These are phyloP conservation scores for Erythrolamprus reginae DNA, from an alignment of 2,113 vertebrate species.

Conservation along the genomic window DNA sequence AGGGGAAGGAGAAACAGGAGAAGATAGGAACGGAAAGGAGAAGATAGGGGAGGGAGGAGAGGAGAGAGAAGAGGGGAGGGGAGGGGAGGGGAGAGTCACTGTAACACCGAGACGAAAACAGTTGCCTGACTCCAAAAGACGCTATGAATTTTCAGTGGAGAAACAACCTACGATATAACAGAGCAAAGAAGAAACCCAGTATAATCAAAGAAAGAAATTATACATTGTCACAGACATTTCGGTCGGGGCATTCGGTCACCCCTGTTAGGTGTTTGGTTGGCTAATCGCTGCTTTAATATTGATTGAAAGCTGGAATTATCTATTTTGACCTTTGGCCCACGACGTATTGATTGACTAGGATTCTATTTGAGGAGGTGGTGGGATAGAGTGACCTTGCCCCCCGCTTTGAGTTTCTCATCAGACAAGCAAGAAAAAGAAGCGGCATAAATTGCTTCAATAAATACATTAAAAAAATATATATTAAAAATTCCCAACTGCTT, in stretches of 20 bases:
- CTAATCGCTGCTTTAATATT: neutral
- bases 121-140: neutral
- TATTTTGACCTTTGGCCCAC: neutral
- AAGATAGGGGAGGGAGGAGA: too few species aligned
- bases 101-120: neutral
- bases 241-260: neutral
- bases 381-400: neutral
- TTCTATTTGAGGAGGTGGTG: neutral
- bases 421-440: neutral
- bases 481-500: slow-evolving; percentile 33
- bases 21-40: too few species aligned
- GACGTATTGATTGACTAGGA: neutral
- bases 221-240: neutral
- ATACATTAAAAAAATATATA: neutral
- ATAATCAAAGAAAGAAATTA: neutral
- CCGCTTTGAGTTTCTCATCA: neutral
- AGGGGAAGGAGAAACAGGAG: accelerated
- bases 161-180: neutral
- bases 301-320: neutral
- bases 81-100: too few species aligned
- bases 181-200: neutral
- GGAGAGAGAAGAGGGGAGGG: too few species aligned
- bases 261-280: neutral
- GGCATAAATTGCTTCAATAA: neutral
- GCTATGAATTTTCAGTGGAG: neutral